Percentiles rank a stretch among this genome's conserved stretches.
Conservation (phyloP, 2,888 invertebrate genomes). For the Odontocolon sp. region DNA sequence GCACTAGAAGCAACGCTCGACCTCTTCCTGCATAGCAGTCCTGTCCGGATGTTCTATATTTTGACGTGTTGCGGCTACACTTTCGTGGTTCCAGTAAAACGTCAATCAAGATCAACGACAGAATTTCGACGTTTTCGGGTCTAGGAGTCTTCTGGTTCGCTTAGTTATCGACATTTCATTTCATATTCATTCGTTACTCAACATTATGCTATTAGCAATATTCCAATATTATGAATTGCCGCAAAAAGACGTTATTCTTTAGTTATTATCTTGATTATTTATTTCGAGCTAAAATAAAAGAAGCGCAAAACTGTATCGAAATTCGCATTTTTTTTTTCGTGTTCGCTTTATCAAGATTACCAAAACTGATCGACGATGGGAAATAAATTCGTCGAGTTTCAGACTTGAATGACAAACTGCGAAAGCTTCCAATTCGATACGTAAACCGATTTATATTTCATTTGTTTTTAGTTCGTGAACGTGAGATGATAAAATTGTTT, state of each 20-base stretch:
- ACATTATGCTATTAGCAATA: too few relatives aligned
- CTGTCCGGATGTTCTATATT: neutral
- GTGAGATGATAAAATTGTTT: neutral
- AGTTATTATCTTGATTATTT: too few relatives aligned
- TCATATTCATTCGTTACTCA: neutral
- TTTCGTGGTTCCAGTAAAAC: slow-evolving; percentile 21
- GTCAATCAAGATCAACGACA: slow-evolving; percentile 25
- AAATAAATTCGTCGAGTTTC: slow-evolving; percentile 10
- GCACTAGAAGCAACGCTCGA: neutral
- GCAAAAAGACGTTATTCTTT: too few relatives aligned
- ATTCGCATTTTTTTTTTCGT: neutral
- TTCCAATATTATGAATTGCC: too few relatives aligned
- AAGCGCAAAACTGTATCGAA: neutral
- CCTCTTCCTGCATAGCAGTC: neutral
- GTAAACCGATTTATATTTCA: slow-evolving; percentile 20
- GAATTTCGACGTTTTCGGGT: slow-evolving; percentile 22
- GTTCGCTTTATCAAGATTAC: neutral
- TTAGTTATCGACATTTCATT: neutral
- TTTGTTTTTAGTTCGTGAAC: neutral
- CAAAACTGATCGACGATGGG: neutral
- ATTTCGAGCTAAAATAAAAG: too few relatives aligned
- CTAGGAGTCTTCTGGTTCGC: neutral
- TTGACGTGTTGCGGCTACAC: slow-evolving; percentile 14
- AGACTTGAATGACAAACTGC: neutral
- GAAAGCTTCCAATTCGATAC: neutral